Base-by-base conservation (phyloP, 2,888 invertebrate genomes). In the Azorinus chamasolen region DNA sequence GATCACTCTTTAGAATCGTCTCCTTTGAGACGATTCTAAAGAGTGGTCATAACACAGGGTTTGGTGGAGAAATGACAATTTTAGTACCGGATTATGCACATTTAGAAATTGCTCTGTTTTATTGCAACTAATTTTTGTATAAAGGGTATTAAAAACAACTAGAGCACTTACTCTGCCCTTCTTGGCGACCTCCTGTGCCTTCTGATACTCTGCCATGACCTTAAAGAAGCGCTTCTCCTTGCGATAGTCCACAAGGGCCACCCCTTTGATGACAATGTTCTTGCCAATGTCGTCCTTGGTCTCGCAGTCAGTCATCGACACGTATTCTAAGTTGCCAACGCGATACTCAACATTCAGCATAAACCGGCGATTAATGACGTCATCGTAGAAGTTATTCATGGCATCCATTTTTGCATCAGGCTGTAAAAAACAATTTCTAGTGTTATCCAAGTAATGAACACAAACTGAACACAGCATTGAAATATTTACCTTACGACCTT, bases 181-280 rank as follows among this genome's bases (percentile, higher is more conserved):
- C 94, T 97, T 96, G 24, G 99, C 99, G 83, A 95, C 95, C 81
- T 97, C 96, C 93, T 98, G 97, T 51, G 98, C 97, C 69, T 95
- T 95, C 91, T 95, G 95, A 94, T 98, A 99, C 89, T 97, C 97
- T 48, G 95, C 94, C 74, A 96, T 92, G 95, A 96, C 89, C 57
- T 94, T 95, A 77, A 95, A 95, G 83, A 98, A 95, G 86, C 97
- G 95, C 82, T 95, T 95, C 90, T 98, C 98, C 85, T 96, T 96
- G 80, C 96, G 94, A 24, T 73, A 80, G 70, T 98, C 98, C 83
- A 96, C 96, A 77, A 98, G 93, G 50, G 98, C 95, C 71, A 96
- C 94, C 1, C 99, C 99, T 85, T 98, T 97, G 73, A 95, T 95
- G 71, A 99, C 95, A 79, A 99, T 95, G 84, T 95, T 95, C 94